Evolutionary conservation across 1,140 invertebrate genomes (phyloP), one percentile per base, ranked within the genome.

Genomic region (Agraylea sexmaculata): DNA sequence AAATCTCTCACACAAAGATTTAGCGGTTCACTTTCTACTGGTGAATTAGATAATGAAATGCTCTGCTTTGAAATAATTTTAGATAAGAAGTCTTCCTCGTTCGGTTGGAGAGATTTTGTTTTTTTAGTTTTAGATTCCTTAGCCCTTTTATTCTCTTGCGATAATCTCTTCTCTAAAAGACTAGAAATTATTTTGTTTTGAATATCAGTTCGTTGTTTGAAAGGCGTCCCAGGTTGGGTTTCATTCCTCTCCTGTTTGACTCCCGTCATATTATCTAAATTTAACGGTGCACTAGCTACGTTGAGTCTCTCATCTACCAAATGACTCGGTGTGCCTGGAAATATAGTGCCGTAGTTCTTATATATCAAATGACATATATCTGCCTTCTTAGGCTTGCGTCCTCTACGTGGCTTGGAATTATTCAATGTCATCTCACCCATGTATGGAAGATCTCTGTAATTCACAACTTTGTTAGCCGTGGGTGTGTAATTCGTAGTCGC

Each of bases 301-400:
- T 22, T 41, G 8, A 42, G 40, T 22, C 48, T 23, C 0, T 62
- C 43, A 21, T 52, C 60, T 8, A 55, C 56, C 4, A 50, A 18
- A 21, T 71, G 69, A 11, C 75, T 73, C 0, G 77, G 77, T 18
- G 76, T 77, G 1, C 77, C 77, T 0, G 80, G 80, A 16, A 84
- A 71, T n/a, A 86, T 83, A 0, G 81, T 87, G 0, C 84, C 86
- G 51, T 88, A 88, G 54, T 88, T 88, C 50, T 88, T 88, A 53
- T 87, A 87, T 48, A 89, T 88, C n/a, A 90, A 60, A 51, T 88
- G 85, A 48, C 85, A 89, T 43, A 89, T 88, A 53, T 90, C 86
- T 0, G 84, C 84, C 52, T 87, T 89, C 51, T 89, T 89, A 1
- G 86, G 87, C 49, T 90, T 90, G 8, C 87, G 64, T 0, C 86